These are phyloP conservation scores for Eupithecia subumbrata DNA, from an alignment of 2,888 invertebrate species.

Conservation along the genomic window DNA sequence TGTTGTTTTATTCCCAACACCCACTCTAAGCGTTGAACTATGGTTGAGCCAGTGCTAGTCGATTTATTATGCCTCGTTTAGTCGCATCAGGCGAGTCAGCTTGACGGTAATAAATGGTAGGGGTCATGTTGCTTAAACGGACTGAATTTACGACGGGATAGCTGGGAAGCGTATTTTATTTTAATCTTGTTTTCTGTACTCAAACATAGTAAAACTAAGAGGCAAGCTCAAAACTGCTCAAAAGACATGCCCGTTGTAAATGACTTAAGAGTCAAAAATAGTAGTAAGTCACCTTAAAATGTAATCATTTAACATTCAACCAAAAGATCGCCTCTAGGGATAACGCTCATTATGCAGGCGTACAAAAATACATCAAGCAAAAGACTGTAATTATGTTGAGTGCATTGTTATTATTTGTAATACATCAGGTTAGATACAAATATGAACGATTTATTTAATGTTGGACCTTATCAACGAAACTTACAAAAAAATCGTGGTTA, in stretches of 20 bases:
- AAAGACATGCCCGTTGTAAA: too few relatives aligned
- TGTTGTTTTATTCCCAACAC: conserved; percentile 8
- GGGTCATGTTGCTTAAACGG: conserved; percentile 9
- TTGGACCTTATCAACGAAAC: too few relatives aligned
- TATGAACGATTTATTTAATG: too few relatives aligned
- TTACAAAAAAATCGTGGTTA: too few relatives aligned
- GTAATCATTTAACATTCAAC: not conserved
- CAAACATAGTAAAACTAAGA: too few relatives aligned
- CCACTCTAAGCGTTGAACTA: conserved; percentile 6
- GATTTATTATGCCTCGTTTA: conserved; percentile 40
- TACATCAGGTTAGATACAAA: too few relatives aligned
- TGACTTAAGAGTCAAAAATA: not conserved
- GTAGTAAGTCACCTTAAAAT: not conserved
- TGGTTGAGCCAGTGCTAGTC: conserved; percentile 13
- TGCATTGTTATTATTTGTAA: too few relatives aligned
- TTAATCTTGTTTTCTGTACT: not conserved
- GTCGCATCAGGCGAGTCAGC: conserved; percentile 32
- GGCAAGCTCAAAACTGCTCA: too few relatives aligned
- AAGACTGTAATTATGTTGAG: too few relatives aligned
- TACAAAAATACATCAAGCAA: too few relatives aligned
- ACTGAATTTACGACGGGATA: conserved; percentile 1
- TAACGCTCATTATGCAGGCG: too few relatives aligned
- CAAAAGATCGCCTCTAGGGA: too few relatives aligned
- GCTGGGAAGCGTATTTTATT: not conserved
- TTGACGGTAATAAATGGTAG: conserved; percentile 30